These are phyloP conservation scores for Protosalanx chinensis DNA, from an alignment of 2,797 vertebrate genomes.

Conservation along the genomic window DNA sequence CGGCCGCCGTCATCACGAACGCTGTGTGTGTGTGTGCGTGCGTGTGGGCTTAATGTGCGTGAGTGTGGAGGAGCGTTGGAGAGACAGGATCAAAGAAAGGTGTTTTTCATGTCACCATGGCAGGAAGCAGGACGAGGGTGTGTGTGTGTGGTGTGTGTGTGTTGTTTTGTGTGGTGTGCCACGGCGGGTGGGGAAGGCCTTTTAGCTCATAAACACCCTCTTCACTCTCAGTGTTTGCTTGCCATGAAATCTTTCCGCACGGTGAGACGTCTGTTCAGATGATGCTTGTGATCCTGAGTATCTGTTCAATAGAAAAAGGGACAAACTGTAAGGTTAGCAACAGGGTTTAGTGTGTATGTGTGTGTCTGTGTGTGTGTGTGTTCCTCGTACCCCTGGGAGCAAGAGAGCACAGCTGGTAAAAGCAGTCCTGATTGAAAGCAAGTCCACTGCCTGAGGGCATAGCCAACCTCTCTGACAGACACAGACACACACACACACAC, in stretches of 20 bases:
- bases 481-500: neutral
- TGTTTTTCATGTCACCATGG: slow-evolving; percentile 94
- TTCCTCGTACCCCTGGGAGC: slow-evolving; percentile 31
- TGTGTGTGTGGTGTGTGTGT: neutral
- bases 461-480: neutral
- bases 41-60: slow-evolving; percentile 9
- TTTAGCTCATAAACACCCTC: too few species aligned
- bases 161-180: neutral
- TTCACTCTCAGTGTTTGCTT: too few species aligned
- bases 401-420: slow-evolving; percentile 50
- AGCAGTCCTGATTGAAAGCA: slow-evolving; percentile 54
- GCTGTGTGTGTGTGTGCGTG: slow-evolving; percentile 27
- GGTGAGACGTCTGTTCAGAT: slow-evolving; percentile 24
- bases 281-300: neutral
- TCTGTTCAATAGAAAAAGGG: neutral
- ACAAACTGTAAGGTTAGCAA: neutral
- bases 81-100: slow-evolving; percentile 49
- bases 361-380: slow-evolving; percentile 8
- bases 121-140: slow-evolving; percentile 57
- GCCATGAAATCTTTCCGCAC: neutral
- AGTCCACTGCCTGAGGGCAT: slow-evolving; percentile 40
- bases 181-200: neutral
- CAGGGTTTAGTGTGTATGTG: slow-evolving; percentile 17
- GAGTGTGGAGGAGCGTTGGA: slow-evolving; percentile 31
- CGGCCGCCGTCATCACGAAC: slow-evolving; percentile 63